Evolutionary conservation across 2,797 vertebrate species (phyloP).

Genomic region (Heterohyrax brucei): DNA sequence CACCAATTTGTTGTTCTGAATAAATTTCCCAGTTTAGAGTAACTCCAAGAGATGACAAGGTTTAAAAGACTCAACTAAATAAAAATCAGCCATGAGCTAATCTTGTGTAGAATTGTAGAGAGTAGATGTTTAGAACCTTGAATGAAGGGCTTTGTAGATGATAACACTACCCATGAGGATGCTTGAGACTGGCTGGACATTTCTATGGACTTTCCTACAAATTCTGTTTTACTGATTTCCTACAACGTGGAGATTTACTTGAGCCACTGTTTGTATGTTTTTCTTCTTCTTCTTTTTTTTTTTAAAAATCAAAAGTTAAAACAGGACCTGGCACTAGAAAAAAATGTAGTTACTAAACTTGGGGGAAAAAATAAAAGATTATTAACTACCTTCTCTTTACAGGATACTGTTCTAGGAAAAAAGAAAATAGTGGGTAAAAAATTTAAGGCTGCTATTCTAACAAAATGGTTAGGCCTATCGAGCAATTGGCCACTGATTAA

Average conservation of each 20-base stretch:
- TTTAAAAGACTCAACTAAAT: not conserved
- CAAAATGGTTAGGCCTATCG: not conserved
- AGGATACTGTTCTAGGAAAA: not conserved
- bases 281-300: not conserved
- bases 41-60: not conserved
- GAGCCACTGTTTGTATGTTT: not conserved
- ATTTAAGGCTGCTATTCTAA: not conserved
- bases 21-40: not conserved
- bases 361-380: not conserved
- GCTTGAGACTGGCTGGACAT: not conserved
- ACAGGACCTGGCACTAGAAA: not conserved
- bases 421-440: not conserved
- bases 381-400: not conserved
- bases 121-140: not conserved
- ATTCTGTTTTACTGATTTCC: not conserved
- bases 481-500: not conserved
- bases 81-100: not conserved
- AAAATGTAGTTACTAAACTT: not conserved
- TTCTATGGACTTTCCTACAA: not conserved
- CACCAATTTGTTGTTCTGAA: not conserved
- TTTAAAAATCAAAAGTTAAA: not conserved
- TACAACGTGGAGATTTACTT: not conserved
- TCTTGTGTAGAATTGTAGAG: not conserved
- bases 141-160: not conserved
- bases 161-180: not conserved